These are phyloP conservation scores for Aricia artaxerxes DNA, from an alignment of 2,888 invertebrate species.

Conservation along the genomic window DNA sequence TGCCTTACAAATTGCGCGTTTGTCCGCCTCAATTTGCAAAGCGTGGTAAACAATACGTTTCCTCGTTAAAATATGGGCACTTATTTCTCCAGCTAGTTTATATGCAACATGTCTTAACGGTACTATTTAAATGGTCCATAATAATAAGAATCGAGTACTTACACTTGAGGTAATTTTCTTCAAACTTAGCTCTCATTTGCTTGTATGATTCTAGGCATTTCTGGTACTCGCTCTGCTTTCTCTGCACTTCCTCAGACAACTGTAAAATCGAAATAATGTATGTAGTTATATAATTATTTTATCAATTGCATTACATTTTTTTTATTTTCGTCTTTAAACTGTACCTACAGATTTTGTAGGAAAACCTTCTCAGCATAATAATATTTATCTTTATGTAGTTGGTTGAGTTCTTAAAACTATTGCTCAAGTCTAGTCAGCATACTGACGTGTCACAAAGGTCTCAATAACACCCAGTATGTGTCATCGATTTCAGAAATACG, in stretches of 20 bases:
- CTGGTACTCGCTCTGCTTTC: constrained; percentile 94
- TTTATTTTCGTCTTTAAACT: too few relatives aligned
- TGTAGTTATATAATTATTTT: too few relatives aligned
- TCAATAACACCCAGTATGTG: constrained; percentile 5
- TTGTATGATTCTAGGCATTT: constrained; percentile 94
- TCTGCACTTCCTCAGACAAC: constrained; percentile 93
- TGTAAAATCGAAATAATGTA: constrained; percentile 69
- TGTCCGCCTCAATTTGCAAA: background rate
- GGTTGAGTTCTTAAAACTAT: background rate
- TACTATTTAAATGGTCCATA: background rate
- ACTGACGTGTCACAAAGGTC: constrained; percentile 9
- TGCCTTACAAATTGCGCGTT: background rate
- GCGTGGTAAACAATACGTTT: constrained; percentile 16
- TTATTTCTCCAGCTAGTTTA: background rate
- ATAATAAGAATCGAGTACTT: constrained; percentile 57
- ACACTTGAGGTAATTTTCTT: constrained; percentile 96
- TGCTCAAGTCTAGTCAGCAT: background rate
- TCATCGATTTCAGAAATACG: constrained; percentile 16
- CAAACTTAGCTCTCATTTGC: constrained; percentile 92
- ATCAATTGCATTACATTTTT: too few relatives aligned
- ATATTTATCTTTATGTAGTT: background rate
- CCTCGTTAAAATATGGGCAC: constrained; percentile 6
- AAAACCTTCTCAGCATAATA: too few relatives aligned
- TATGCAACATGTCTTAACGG: background rate
- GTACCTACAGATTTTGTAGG: too few relatives aligned